Evolutionary conservation across 2,888 invertebrate species (phyloP).

Genomic region (Thereva nobilitata): DNA sequence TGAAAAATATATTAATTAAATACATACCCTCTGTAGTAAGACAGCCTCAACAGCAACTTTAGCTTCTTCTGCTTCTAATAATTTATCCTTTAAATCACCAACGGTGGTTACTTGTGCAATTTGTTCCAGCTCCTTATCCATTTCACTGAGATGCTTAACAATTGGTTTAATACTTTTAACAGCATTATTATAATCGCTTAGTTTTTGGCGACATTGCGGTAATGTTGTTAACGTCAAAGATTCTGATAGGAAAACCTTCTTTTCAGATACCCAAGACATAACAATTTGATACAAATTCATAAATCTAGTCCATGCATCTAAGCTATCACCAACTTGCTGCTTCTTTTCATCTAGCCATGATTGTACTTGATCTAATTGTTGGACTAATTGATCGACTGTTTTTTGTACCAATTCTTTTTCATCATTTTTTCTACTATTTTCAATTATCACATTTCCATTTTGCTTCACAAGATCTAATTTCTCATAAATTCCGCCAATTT

Average conservation of each 20-base stretch:
- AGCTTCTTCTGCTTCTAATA: slow-evolving; percentile 84
- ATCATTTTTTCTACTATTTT: slow-evolving; percentile 76
- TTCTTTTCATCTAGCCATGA: slow-evolving; percentile 82
- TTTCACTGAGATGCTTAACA: slow-evolving; percentile 85
- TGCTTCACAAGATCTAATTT: slow-evolving; percentile 76
- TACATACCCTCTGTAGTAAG: slow-evolving; percentile 80
- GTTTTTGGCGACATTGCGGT: slow-evolving; percentile 80
- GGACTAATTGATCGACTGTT: slow-evolving; percentile 75
- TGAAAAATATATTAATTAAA: neutral
- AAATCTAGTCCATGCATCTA: slow-evolving; percentile 89
- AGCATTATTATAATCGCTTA: slow-evolving; percentile 86
- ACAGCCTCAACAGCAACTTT: slow-evolving; percentile 83
- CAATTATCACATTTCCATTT: slow-evolving; percentile 77
- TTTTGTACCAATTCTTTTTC: slow-evolving; percentile 76
- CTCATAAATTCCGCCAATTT: slow-evolving; percentile 72
- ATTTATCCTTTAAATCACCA: slow-evolving; percentile 81
- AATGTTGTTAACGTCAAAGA: slow-evolving; percentile 77
- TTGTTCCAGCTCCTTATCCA: slow-evolving; percentile 86
- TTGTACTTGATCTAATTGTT: slow-evolving; percentile 77
- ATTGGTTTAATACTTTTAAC: slow-evolving; percentile 88
- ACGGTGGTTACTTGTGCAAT: slow-evolving; percentile 83
- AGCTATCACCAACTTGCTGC: slow-evolving; percentile 80
- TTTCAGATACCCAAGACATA: slow-evolving; percentile 81
- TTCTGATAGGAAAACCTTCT: slow-evolving; percentile 76
- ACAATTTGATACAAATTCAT: slow-evolving; percentile 80